Evolutionary conservation across 2,888 invertebrate genomes (phyloP), one percentile per base, ranked within the genome.

Genomic region (Apodemia duryi): DNA sequence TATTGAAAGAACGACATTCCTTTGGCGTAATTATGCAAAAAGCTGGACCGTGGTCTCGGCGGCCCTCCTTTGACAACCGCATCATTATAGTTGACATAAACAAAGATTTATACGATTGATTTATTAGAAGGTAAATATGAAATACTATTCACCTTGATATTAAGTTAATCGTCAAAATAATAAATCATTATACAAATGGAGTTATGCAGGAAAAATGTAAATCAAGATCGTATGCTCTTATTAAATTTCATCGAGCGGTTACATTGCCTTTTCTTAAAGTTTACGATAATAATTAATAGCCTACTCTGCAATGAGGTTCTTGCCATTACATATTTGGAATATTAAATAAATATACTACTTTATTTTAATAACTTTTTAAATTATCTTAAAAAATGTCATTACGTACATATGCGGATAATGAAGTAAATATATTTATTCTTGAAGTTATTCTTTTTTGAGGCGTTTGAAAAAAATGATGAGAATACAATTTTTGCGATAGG

Each of bases 31-130:
- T 91, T 91, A 91, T 91, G 91, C 89, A 91, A 90, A 90, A 91
- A 91, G 85, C 86, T 84, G 88, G 88, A 85, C 89, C 76, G 73
- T 83, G 88, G 85, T 72, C 85, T 84, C 79, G 80, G 86, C 90
- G 89, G 89, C 81, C 78, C 77, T 75, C 79, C 89, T 91, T 91
- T 91, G 90, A 86, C 84, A 82, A 80, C 78, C 82, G 82, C 86
- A 85, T 88, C 89, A 86, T 91, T 90, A 89, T 86, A 85, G 79
- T 86, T 88, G 88, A 88, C 89, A 84, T 86, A 83, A 87, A 84
- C 83, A 83, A 82, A 86, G 87, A 89, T 88, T 88, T 88, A 88
- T 88, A 75, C 81, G 80, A 83, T 86, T 84, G 84, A 88, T 85
- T 85, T 86, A 83, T 81, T 84, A 79, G 71, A 68, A 71, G 69